Conservation (phyloP, 1,140 invertebrate species). For the Dolichoris vasculosae region DNA sequence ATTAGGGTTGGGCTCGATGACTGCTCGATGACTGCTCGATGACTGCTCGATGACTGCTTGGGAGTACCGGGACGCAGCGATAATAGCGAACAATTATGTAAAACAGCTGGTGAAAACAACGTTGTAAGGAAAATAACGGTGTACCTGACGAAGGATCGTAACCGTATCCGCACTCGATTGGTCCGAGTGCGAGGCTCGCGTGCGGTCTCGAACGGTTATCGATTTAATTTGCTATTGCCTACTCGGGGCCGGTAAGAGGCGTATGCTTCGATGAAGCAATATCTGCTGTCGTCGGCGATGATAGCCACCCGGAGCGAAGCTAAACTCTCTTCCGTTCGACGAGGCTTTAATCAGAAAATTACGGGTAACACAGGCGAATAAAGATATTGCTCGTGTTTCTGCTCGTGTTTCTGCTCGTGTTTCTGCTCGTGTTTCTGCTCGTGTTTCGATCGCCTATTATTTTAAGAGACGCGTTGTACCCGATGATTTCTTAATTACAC, state of each 20-base stretch:
- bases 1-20: not conserved
- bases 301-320: not conserved
- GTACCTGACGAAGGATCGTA: not conserved
- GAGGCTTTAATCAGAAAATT: not conserved
- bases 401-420: too few relatives aligned
- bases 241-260: not conserved
- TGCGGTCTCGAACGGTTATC: not conserved
- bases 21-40: too few relatives aligned
- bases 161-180: not conserved
- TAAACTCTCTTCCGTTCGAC: not conserved
- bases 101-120: not conserved
- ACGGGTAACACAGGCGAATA: not conserved
- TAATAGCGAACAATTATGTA: not conserved
- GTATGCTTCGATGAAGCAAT: not conserved
- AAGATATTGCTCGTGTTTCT: not conserved
- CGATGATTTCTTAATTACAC: too few relatives aligned
- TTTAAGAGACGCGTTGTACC: too few relatives aligned
- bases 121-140: not conserved
- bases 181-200: not conserved
- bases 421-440: too few relatives aligned
- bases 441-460: too few relatives aligned
- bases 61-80: not conserved
- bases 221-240: not conserved
- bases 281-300: not conserved
- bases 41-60: too few relatives aligned